Conservation (phyloP, 2,888 invertebrate species). For the Metallyticus violacea region DNA sequence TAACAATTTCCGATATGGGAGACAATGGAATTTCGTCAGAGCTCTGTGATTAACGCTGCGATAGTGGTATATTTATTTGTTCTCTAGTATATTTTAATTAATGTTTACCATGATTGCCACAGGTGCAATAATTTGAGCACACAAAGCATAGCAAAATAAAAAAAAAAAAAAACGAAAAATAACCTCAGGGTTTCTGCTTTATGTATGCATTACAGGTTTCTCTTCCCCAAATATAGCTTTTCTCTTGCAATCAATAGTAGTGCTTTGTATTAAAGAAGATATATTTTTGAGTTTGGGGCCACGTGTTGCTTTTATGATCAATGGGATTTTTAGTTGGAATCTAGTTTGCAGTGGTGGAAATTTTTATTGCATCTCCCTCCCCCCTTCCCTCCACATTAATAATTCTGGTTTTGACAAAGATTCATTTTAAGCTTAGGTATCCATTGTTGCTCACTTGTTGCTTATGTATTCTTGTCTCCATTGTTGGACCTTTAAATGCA, state of each 20-base stretch:
- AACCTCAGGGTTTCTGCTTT: background rate
- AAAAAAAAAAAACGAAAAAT: background rate
- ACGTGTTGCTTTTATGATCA: too few relatives aligned
- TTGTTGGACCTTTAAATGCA: too few relatives aligned
- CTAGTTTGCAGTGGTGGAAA: too few relatives aligned
- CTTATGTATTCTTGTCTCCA: too few relatives aligned
- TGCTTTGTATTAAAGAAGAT: background rate
- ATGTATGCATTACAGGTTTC: background rate
- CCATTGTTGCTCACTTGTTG: too few relatives aligned
- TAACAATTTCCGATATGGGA: background rate
- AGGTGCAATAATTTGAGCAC: background rate
- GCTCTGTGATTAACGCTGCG: background rate
- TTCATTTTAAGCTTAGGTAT: too few relatives aligned
- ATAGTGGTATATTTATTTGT: background rate
- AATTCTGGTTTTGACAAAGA: too few relatives aligned
- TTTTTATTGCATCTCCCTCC: too few relatives aligned
- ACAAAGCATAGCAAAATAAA: background rate
- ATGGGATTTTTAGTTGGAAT: too few relatives aligned
- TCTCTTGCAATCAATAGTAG: background rate
- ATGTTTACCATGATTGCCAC: background rate
- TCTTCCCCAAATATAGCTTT: background rate
- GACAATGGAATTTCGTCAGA: background rate
- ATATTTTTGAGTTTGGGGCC: background rate
- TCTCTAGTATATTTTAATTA: background rate
- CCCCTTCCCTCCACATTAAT: too few relatives aligned